Base-by-base conservation (phyloP, 1,140 invertebrate species). In the Atta colombica region DNA sequence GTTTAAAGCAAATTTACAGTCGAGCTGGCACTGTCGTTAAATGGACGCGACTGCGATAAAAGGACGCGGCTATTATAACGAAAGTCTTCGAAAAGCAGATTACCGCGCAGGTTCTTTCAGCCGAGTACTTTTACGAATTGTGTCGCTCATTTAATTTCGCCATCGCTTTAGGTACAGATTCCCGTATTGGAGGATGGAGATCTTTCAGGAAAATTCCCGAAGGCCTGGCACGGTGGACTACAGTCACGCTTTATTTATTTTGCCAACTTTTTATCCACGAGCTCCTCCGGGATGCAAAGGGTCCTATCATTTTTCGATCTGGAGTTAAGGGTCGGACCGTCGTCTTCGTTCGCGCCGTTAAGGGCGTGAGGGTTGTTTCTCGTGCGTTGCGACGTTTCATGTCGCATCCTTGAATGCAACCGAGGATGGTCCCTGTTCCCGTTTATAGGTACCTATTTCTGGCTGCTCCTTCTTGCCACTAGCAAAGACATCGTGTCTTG, bases 211-310 rank as follows among this genome's bases (percentile, higher is more conserved):
- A 71, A 28, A 77, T 87, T 72, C 77, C 78, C 49, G 28, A 49
- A 72, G 72, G 84, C 51, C 35, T 51, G 66, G n/a, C 39, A 12
- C 78, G 75, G 71, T 84, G 61, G 60, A 75, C 28, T 51, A 58
- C 18, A 75, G 63, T 35, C 14, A 58, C 88, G 80, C 63, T 90
- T 90, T 90, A 90, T 90, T 90, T 90, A 90, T 90, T 87, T 90
- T 77, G 39, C 51, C 86, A 81, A 60, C 80, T 77, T 90, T 90
- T 89, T 80, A 87, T 87, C 61, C 74, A 49, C 35, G 35, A 18
- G 35, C 6, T 61, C 35, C 18, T 14, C 3, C 12, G 25, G 51
- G 51, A 72, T 69, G 35, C 51, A 18, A 72, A 61, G 66, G 69
- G 74, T 74, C n/a, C 71, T 58, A 7, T 18, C 71, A 58, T 51